Percentiles rank a stretch among this genome's conserved stretches.
Evolutionary conservation across 2,888 invertebrate species (phyloP).

Genomic region (Parnassius apollo): DNA sequence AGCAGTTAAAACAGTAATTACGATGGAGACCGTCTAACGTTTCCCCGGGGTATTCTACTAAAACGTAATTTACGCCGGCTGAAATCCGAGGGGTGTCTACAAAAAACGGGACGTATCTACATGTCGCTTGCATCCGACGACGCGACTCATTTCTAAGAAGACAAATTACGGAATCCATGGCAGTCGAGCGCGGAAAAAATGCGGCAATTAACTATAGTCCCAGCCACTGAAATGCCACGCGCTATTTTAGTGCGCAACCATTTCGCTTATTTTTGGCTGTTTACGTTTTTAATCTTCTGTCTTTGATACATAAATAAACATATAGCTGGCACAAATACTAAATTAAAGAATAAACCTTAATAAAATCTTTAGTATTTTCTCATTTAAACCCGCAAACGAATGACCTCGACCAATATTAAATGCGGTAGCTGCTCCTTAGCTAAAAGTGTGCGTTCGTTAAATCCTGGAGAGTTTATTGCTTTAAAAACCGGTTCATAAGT

Average conservation of each 20-base stretch:
- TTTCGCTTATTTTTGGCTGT: conserved; percentile 68
- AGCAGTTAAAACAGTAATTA: conserved; percentile 78
- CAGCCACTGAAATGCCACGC: conserved; percentile 60
- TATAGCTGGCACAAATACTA: conserved; percentile 12
- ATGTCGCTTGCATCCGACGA: conserved; percentile 77
- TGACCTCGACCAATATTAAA: conserved; percentile 58
- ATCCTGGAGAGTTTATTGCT: conserved; percentile 61
- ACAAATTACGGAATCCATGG: conserved; percentile 77
- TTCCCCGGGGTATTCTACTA: conserved; percentile 73
- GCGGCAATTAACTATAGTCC: conserved; percentile 74
- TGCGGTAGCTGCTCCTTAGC: conserved; percentile 54
- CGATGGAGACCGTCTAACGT: conserved; percentile 64
- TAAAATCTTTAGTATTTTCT: conserved; percentile 24
- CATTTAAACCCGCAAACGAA: conserved; percentile 56
- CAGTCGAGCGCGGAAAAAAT: conserved; percentile 73
- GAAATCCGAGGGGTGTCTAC: conserved; percentile 67
- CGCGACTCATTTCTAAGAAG: conserved; percentile 80
- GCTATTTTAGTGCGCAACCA: conserved; percentile 68
- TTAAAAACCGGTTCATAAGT: conserved; percentile 60
- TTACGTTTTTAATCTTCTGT: conserved; percentile 48
- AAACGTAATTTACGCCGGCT: conserved; percentile 76
- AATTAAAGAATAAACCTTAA: conserved; percentile 47
- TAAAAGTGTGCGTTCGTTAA: conserved; percentile 55
- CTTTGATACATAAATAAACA: conserved; percentile 20
- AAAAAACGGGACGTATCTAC: conserved; percentile 64